A percentile compares a stretch with the other conserved stretches of the same genome.
These are phyloP conservation scores for Melanchra persicariae DNA, from an alignment of 2,888 invertebrate species.

Conservation along the genomic window DNA sequence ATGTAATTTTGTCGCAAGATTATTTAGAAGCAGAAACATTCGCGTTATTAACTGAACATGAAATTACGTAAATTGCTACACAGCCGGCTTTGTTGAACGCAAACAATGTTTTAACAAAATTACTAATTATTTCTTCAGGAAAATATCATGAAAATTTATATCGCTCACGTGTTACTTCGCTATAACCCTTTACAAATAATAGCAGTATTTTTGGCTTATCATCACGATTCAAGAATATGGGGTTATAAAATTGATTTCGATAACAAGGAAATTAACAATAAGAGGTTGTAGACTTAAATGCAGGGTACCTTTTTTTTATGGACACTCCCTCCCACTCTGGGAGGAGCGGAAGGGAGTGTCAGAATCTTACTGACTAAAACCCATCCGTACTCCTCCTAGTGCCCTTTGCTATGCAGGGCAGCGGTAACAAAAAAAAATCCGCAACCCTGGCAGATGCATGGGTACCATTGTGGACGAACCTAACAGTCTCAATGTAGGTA, in stretches of 20 bases:
- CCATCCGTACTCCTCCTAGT: too few species aligned
- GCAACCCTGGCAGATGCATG: too few species aligned
- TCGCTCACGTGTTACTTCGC: neutral
- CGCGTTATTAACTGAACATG: constrained; percentile 32
- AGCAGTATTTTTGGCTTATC: neutral
- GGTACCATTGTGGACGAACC: too few species aligned
- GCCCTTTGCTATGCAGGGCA: too few species aligned
- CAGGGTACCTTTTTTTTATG: too few species aligned
- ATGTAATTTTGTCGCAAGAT: constrained; percentile 30
- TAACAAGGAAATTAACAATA: neutral
- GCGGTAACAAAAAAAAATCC: too few species aligned
- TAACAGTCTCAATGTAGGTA: neutral
- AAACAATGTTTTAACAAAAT: neutral
- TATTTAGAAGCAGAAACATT: constrained; percentile 20
- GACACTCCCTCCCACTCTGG: too few species aligned
- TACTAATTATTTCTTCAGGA: neutral
- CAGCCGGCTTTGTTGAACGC: neutral
- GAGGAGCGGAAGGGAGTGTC: too few species aligned
- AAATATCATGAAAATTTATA: neutral
- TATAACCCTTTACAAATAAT: constrained; percentile 9
- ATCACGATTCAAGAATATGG: neutral
- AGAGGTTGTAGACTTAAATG: neutral
- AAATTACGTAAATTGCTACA: constrained; percentile 15
- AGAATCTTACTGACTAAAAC: too few species aligned
- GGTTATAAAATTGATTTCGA: neutral